Evolutionary conservation across 2,797 vertebrate species (phyloP).

Genomic region (Darevskia nairensis): DNA sequence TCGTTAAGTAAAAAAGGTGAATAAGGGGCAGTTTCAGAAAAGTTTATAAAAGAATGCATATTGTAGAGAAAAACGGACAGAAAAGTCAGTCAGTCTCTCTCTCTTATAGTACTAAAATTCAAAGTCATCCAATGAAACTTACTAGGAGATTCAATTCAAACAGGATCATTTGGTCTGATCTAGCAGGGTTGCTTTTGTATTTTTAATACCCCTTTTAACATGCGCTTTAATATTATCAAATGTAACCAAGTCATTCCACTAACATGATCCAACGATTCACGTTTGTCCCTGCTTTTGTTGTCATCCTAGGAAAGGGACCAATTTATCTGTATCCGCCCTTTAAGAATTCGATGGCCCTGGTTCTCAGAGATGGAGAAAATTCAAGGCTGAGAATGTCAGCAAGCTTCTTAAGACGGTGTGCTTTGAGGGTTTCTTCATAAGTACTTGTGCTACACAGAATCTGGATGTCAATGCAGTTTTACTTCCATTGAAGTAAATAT

Average conservation of each 20-base stretch:
- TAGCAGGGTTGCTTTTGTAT: neutral
- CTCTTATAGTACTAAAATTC: neutral
- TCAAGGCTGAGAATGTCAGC: neutral
- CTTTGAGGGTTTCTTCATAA: neutral
- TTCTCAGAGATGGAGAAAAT: conserved; percentile 14
- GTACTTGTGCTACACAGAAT: neutral
- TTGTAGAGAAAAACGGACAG: neutral
- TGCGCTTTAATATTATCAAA: neutral
- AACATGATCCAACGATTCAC: neutral
- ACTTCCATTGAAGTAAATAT: neutral
- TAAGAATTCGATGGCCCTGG: neutral
- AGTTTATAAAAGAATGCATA: neutral
- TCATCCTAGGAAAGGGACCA: neutral
- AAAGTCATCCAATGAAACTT: neutral
- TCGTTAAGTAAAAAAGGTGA: neutral
- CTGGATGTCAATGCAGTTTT: neutral
- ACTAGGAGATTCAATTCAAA: neutral
- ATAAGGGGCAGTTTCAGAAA: neutral
- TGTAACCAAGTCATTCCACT: conserved; percentile 50
- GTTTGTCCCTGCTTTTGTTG: neutral
- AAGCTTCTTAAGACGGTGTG: neutral
- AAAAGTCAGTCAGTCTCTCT: neutral
- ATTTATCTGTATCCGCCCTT: conserved; percentile 7
- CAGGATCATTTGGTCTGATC: neutral
- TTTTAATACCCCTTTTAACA: neutral